A percentile compares a stretch with the other conserved stretches of the same genome.
Conservation (phyloP, 2,888 invertebrate genomes). For the Oligia strigilis region DNA sequence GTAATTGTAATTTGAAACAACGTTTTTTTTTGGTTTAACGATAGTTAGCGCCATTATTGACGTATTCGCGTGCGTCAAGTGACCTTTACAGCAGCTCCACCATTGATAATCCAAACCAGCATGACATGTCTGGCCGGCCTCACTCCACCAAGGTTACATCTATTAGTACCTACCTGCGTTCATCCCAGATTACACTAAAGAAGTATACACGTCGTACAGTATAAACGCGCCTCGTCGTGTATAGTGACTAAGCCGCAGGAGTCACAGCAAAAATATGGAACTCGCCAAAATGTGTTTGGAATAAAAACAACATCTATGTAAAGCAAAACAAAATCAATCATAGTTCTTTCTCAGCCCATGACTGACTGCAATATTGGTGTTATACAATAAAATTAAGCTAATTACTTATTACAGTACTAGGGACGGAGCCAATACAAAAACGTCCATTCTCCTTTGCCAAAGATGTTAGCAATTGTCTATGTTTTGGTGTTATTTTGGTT, state of each 20-base stretch:
- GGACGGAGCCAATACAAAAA: not conserved
- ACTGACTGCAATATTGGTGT: not conserved
- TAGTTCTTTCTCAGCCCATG: not conserved
- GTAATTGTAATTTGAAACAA: too few relatives aligned
- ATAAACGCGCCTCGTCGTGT: too few relatives aligned
- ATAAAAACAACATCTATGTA: not conserved
- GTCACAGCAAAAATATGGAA: not conserved
- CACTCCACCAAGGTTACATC: not conserved
- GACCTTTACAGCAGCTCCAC: not conserved
- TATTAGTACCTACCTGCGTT: not conserved
- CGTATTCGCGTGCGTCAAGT: too few relatives aligned
- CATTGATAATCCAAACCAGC: not conserved
- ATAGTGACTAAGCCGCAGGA: not conserved
- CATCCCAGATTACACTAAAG: not conserved
- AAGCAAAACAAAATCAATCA: not conserved
- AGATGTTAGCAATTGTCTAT: not conserved
- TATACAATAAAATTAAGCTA: not conserved
- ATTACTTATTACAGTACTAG: too few relatives aligned
- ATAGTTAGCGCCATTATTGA: too few relatives aligned
- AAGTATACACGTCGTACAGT: too few relatives aligned
- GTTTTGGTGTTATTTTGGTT: not conserved
- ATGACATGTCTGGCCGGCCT: not conserved
- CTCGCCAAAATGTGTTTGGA: not conserved
- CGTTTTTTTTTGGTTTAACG: too few relatives aligned
- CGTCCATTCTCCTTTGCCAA: not conserved